Evolutionary conservation across 2,888 invertebrate species (phyloP), one percentile per base, ranked within the genome.

Genomic region (Agrochola macilenta): DNA sequence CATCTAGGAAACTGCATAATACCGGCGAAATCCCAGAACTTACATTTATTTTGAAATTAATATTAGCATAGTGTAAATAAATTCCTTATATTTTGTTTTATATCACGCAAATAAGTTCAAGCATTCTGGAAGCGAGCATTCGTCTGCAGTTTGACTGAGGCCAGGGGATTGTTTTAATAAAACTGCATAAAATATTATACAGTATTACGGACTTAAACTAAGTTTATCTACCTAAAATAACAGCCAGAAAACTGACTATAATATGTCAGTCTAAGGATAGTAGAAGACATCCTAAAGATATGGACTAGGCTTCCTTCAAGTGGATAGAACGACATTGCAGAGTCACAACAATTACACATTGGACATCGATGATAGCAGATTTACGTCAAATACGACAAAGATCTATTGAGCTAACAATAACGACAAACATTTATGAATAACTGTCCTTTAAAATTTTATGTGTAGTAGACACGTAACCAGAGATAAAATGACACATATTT

Each of bases 211-310:
- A 74, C 85, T 72, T 85, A 77, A 61, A 77, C 64, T 83, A 83
- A 30, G 23, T 60, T 80, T 35, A 71, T 68, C 74, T 84, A 81
- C 46, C 20, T 81, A 54, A 70, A 69, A 69, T 71, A 85, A 74
- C 39, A 76, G 85, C 73, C 81, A 81, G 71, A 85, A 81, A 71
- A 83, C 77, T 85, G 85, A 85, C 82, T 63, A 54, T 7, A 74
- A 63, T 71, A 74, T 20, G 85, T 84, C 81, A 84, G 83, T 83
- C 73, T 70, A 76, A 71, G 73, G 63, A 74, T 49, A 76, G 66
- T 68, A 76, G 64, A 74, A 58, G 65, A 70, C 66, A 69, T 69
- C 68, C 79, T 74, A 64, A 70, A 70, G 76, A 74, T 76, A 74
- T 70, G 76, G 70, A 84, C 69, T 63, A 68, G 52, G 61, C 63